Evolutionary conservation across 2,888 invertebrate genomes (phyloP).

Genomic region (Pyrrhia umbra): DNA sequence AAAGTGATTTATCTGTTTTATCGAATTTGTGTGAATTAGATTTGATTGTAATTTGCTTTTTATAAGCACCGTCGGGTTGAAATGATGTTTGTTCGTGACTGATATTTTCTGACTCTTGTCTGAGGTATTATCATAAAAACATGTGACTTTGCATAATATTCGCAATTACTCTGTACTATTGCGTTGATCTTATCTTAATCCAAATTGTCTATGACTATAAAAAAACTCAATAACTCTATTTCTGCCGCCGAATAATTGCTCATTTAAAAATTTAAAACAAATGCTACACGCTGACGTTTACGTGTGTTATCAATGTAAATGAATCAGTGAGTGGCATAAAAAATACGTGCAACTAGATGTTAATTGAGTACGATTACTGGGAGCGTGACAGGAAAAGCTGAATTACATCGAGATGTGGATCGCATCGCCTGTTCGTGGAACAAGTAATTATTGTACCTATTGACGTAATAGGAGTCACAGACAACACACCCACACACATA

Average conservation of each 20-base stretch:
- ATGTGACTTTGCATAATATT: conserved; percentile 20
- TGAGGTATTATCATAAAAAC: conserved; percentile 21
- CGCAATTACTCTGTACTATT: conserved; percentile 29
- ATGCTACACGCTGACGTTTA: conserved; percentile 20
- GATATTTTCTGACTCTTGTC: conserved; percentile 15
- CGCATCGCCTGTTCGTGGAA: conserved; percentile 77
- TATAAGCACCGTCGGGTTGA: background rate
- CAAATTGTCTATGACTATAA: conserved; percentile 14
- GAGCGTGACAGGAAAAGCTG: conserved; percentile 83
- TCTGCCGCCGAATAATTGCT: conserved; percentile 11
- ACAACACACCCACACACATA: conserved; percentile 33
- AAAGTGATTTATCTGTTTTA: conserved; percentile 56
- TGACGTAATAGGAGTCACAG: conserved; percentile 59
- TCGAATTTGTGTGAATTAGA: conserved; percentile 32
- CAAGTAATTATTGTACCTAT: conserved; percentile 71
- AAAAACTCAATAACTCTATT: conserved; percentile 32
- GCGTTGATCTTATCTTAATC: conserved; percentile 21
- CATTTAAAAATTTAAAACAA: conserved; percentile 28
- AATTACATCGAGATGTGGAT: conserved; percentile 78
- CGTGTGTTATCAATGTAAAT: conserved; percentile 42
- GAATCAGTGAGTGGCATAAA: conserved; percentile 34
- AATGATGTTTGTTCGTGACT: conserved; percentile 27
- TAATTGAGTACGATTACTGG: conserved; percentile 73
- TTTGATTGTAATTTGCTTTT: conserved; percentile 36
- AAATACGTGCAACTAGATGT: conserved; percentile 59